Conservation (phyloP, 2,113 vertebrate genomes). For the Mesocricetus auratus region DNA sequence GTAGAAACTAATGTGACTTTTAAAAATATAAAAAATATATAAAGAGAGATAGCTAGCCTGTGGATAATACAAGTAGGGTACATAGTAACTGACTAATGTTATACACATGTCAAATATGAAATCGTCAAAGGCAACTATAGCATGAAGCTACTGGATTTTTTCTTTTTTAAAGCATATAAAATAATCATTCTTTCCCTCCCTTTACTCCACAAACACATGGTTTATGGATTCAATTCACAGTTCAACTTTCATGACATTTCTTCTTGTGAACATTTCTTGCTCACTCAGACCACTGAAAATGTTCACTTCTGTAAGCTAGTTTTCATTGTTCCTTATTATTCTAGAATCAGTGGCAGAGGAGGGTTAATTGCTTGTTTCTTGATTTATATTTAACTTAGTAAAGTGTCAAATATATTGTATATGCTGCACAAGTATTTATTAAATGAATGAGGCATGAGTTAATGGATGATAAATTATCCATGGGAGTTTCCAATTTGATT, state of each 20-base stretch:
- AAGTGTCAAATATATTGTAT: neutral
- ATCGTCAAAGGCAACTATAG: neutral
- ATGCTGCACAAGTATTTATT: neutral
- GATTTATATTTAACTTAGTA: neutral
- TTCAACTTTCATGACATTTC: neutral
- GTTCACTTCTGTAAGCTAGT: neutral
- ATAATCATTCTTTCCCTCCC: neutral
- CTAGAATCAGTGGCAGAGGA: neutral
- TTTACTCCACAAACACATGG: neutral
- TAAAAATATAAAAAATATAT: neutral
- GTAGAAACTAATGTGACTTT: neutral
- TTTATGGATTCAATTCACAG: neutral
- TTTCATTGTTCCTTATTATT: neutral
- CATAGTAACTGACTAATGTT: neutral
- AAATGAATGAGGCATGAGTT: neutral
- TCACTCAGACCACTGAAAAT: neutral
- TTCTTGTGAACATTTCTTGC: neutral
- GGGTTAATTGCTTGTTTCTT: neutral
- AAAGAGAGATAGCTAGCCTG: neutral
- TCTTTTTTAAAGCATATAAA: neutral
- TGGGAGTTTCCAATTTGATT: neutral
- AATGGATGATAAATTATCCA: slow-evolving; percentile 10
- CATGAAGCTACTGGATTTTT: neutral
- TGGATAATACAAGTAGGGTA: neutral
- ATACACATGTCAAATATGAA: neutral